phyloP scores from a whole-genome alignment of 2,113 vertebrate genomes.

The Centropristis striata region DNA sequence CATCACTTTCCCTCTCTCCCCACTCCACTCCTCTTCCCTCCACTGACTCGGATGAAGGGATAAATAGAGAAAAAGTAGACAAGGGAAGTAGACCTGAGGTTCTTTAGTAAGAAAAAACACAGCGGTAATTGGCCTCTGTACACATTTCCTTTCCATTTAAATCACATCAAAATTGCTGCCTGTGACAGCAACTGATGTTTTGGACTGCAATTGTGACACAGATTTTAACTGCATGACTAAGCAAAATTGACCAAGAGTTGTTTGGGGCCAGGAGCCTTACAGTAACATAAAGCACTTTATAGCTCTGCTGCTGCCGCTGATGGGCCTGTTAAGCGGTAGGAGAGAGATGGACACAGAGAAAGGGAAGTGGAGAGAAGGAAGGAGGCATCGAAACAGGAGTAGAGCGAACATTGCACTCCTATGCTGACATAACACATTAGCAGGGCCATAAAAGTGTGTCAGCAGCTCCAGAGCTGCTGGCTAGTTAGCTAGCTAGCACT shows the following conservation, averaged over 20 bases:
- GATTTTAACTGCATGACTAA: slow-evolving; percentile 54
- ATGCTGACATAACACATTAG: too few species aligned
- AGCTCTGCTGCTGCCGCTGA: slow-evolving; percentile 4
- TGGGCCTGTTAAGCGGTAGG: slow-evolving; percentile 1
- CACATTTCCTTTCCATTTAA: slow-evolving; percentile 38
- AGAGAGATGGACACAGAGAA: slow-evolving; percentile 13
- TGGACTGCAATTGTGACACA: slow-evolving; percentile 40
- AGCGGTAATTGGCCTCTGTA: slow-evolving; percentile 37
- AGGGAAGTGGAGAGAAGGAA: background rate
- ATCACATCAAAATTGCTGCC: slow-evolving; percentile 29
- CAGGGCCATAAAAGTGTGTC: too few species aligned
- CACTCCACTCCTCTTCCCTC: background rate
- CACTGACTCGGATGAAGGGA: slow-evolving; percentile 31
- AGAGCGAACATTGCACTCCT: too few species aligned
- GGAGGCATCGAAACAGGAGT: background rate
- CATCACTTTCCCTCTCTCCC: background rate
- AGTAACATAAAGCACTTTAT: slow-evolving; percentile 33
- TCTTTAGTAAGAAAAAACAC: slow-evolving; percentile 1
- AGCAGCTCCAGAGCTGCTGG: too few species aligned
- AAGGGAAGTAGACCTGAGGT: background rate
- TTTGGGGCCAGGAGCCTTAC: slow-evolving; percentile 28
- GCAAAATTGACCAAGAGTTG: slow-evolving; percentile 42
- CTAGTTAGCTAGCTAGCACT: too few species aligned
- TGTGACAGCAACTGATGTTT: slow-evolving; percentile 54
- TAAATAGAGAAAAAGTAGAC: slow-evolving; percentile 26